phyloP scores from a whole-genome alignment of 2,113 vertebrate genomes.

The Tamias sibiricus region DNA sequence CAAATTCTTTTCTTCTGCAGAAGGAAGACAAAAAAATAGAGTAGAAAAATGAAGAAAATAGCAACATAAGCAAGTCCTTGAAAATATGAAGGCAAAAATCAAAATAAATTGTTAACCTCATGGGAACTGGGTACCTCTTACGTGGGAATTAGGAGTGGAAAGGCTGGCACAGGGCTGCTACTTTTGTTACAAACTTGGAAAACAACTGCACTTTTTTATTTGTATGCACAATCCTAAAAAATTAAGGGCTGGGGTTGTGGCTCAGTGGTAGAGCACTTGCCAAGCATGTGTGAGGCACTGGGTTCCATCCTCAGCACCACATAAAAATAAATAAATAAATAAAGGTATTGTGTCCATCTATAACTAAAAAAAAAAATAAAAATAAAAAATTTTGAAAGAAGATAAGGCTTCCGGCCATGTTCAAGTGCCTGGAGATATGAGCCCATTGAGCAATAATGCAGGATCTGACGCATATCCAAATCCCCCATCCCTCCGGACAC shows the following conservation, averaged over 20 bases:
- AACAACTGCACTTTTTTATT: slow-evolving; percentile 14
- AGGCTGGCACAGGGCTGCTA: not conserved
- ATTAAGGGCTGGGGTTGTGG: no score
- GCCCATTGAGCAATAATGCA: not conserved
- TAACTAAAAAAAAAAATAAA: no score
- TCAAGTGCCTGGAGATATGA: not conserved
- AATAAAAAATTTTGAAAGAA: not conserved
- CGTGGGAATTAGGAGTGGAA: no score
- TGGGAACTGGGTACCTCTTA: not conserved
- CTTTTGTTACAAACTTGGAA: slow-evolving; percentile 6
- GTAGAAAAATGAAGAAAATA: not conserved
- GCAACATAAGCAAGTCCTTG: not conserved
- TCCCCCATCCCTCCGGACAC: not conserved
- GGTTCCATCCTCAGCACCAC: no score
- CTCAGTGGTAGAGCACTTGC: no score
- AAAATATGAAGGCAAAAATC: not conserved
- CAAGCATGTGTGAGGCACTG: no score
- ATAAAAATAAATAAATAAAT: no score
- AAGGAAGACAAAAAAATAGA: slow-evolving; percentile 9
- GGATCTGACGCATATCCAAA: not conserved
- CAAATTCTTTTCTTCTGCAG: not conserved
- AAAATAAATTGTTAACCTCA: not conserved
- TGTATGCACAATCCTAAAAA: not conserved
- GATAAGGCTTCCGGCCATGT: not conserved
- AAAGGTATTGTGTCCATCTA: no score